Conservation (phyloP, 2,797 vertebrate genomes). For the Pagetopsis macropterus region DNA sequence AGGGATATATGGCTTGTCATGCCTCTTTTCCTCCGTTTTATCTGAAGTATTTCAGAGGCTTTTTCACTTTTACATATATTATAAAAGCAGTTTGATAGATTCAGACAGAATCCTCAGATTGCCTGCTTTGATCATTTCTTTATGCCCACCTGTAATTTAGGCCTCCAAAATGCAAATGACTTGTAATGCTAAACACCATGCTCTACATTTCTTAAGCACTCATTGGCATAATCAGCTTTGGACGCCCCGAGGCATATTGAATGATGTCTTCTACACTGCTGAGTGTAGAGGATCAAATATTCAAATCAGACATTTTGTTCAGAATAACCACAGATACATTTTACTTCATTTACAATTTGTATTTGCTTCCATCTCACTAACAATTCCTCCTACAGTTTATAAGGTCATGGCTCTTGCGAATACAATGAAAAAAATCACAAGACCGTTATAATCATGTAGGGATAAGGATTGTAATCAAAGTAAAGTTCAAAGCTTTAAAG, state of each 20-base stretch:
- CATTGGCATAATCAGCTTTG: conserved; percentile 60
- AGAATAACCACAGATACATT: conserved; percentile 35
- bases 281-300: conserved; percentile 54
- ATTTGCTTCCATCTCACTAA: conserved; percentile 47
- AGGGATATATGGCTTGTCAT: conserved; percentile 28
- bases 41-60: conserved; percentile 50
- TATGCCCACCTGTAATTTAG: conserved; percentile 70
- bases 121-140: conserved; percentile 65
- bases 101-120: conserved; percentile 55
- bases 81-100: conserved; percentile 53
- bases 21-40: conserved; percentile 57
- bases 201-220: conserved; percentile 62
- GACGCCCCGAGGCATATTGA: conserved; percentile 43
- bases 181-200: conserved; percentile 51
- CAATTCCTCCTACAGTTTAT: conserved; percentile 76
- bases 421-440: conserved; percentile 78
- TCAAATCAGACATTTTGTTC: conserved; percentile 57
- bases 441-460: conserved; percentile 72
- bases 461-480: conserved; percentile 83
- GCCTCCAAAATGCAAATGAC: conserved; percentile 65
- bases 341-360: conserved; percentile 43
- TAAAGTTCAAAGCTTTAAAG: conserved; percentile 82
- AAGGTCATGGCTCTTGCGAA: conserved; percentile 78
- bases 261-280: conserved; percentile 46
- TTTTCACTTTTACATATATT: conserved; percentile 45